Base-by-base conservation (phyloP, 2,113 vertebrate species). In the Centrocercus urophasianus region DNA sequence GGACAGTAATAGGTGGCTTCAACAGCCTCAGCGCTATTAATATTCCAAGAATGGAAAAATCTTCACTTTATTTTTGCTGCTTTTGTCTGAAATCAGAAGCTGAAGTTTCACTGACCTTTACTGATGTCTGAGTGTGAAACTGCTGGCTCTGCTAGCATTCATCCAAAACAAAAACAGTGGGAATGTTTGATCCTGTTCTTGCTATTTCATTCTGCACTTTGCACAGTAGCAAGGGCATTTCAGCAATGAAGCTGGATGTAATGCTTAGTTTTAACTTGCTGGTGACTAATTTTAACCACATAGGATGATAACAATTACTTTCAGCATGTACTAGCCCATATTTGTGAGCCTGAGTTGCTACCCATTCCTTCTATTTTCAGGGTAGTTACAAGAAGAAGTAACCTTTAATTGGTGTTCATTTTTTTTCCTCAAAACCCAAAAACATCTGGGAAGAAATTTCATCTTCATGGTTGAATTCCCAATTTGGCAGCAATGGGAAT, bases 231-330 rank as follows among this genome's bases (percentile, higher is more conserved):
- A 81, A 86, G 60, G 64, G 54, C 38, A 89, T 71, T 92, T 95
- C 78, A 94, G 40, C 93, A 86, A 72, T 34, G 65, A 91, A 83
- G 13, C 40, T 93, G 48, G 36, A 92, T 6, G 7, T 59, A 82
- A 88, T 78, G 72, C 52, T 96, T 92, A 45, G 91, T 90, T 96
- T 96, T 93, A 95, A 95, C 92, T 97, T 97, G 86, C 76, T 91
- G 15, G 14, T 95, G 93, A 96, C 84, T 96, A 95, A 97, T 96
- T 94, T 94, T 95, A 95, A 96, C 67, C 93, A 77, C 36, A 79
- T 80, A 80, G 71, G 70, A 91, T 82, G 84, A 91, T 92, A 96
- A 96, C 91, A 94, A 93, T 79, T 97, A 92, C 88, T 91, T 95
- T 95, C 88, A 95, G 96, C 79, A 69, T 8, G 47, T 72, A 94